Evolutionary conservation across 2,797 vertebrate species (phyloP).

Genomic region (Sebastes iracundus): DNA sequence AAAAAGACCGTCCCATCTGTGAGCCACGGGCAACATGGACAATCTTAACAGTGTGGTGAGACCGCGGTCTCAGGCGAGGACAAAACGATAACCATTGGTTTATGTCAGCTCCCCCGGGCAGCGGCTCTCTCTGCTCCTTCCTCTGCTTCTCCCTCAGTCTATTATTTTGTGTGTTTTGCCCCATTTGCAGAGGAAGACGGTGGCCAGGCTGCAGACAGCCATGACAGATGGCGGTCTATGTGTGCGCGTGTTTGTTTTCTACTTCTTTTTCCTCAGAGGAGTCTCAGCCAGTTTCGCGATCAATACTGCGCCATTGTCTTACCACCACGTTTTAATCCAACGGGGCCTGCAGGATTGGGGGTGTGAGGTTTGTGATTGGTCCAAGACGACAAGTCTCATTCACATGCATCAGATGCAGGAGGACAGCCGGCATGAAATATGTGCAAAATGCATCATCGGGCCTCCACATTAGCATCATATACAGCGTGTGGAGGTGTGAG

Average conservation of each 20-base stretch:
- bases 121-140: slow-evolving; percentile 3
- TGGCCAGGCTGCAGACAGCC: slow-evolving; percentile 69
- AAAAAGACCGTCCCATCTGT: slow-evolving; percentile 34
- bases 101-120: slow-evolving; percentile 38
- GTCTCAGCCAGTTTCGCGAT: slow-evolving; percentile 50
- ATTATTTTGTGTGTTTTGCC: slow-evolving; percentile 71
- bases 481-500: neutral
- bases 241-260: slow-evolving; percentile 22
- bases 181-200: slow-evolving; percentile 71
- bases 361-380: slow-evolving; percentile 10
- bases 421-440: slow-evolving; percentile 10
- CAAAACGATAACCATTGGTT: slow-evolving; percentile 39
- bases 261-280: slow-evolving; percentile 28
- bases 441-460: slow-evolving; percentile 20
- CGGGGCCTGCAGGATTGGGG: neutral
- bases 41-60: neutral
- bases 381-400: slow-evolving; percentile 18
- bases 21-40: neutral
- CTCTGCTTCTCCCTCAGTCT: slow-evolving; percentile 52
- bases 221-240: slow-evolving; percentile 75
- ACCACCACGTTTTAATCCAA: slow-evolving; percentile 48
- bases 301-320: slow-evolving; percentile 63
- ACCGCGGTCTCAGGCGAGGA: neutral
- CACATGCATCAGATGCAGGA: slow-evolving; percentile 21
- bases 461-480: neutral